phyloP scores from a whole-genome alignment of 2,113 vertebrate genomes.

The Prunella himalayana region DNA sequence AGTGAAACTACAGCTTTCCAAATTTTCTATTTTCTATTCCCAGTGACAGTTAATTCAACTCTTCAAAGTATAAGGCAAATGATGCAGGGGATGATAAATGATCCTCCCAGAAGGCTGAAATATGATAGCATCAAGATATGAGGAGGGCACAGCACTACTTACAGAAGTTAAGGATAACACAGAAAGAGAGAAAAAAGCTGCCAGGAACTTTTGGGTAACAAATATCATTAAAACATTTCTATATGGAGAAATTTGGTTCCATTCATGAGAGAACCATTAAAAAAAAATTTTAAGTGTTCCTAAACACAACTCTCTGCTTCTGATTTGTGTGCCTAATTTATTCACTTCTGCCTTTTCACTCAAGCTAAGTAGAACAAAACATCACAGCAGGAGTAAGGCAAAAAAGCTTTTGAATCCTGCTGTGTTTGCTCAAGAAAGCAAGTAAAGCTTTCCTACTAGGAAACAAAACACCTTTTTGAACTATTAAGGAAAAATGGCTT shows the following conservation, averaged over 20 bases:
- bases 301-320: not conserved
- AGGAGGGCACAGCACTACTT: constrained; percentile 40
- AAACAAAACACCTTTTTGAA: constrained; percentile 54
- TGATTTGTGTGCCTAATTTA: constrained; percentile 56
- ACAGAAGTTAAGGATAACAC: constrained; percentile 29
- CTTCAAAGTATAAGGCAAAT: constrained; percentile 80
- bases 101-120: constrained; percentile 75
- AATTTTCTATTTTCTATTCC: constrained; percentile 63
- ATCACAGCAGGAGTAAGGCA: constrained; percentile 68
- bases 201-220: constrained; percentile 38
- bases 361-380: constrained; percentile 60
- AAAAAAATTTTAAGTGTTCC: not conserved
- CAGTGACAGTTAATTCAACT: constrained; percentile 83
- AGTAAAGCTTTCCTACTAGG: constrained; percentile 58
- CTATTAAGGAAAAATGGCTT: constrained; percentile 46
- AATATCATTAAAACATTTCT: constrained; percentile 4
- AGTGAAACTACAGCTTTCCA: constrained; percentile 6
- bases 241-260: not conserved
- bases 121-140: constrained; percentile 73
- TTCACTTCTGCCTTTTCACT: constrained; percentile 43
- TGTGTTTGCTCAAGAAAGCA: constrained; percentile 60
- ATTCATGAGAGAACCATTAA: not conserved
- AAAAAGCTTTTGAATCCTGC: constrained; percentile 68
- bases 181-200: constrained; percentile 51
- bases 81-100: constrained; percentile 84